Evolutionary conservation across 2,888 invertebrate genomes (phyloP), one percentile per base, ranked within the genome.

Genomic region (Adelognathus sp.): DNA sequence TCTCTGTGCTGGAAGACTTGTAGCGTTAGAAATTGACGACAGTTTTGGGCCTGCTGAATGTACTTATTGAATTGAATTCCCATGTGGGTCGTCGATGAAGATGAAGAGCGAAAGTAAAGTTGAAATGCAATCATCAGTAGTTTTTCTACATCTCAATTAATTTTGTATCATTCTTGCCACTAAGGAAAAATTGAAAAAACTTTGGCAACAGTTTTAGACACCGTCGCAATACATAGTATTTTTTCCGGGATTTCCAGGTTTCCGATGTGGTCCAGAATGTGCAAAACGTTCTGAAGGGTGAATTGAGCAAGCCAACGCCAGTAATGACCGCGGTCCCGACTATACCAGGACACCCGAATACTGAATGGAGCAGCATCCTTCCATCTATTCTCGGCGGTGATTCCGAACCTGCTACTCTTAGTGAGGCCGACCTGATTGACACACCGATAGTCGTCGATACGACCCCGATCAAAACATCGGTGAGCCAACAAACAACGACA

Each of bases 201-300:
- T n/a, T n/a, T n/a, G n/a, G n/a, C n/a, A n/a, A n/a, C n/a, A n/a
- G n/a, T n/a, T n/a, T n/a, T n/a, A n/a, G n/a, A n/a, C n/a, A n/a
- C n/a, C n/a, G n/a, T n/a, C n/a, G n/a, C n/a, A n/a, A n/a, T n/a
- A n/a, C n/a, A n/a, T n/a, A n/a, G n/a, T n/a, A n/a, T n/a, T n/a
- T n/a, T n/a, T n/a, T n/a, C n/a, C n/a, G n/a, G n/a, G n/a, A n/a
- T 18, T 50, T 78, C 9, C 60, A 91, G 91, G 96, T 97, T 0
- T 95, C 96, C 86, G 96, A 94, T 81, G 96, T 97, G 5, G 96
- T 97, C 0, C 94, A 94, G 39, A 96, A 96, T 85, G 97, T 97
- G 0, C 97, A 97, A 89, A 96, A 94, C 89, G 97, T 97, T 11
- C 92, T 97, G 0, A 96, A 96, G 90, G 95, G 95, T 66, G 96